Conservation (phyloP, 2,888 invertebrate species). For the Cheilosia grossa region DNA sequence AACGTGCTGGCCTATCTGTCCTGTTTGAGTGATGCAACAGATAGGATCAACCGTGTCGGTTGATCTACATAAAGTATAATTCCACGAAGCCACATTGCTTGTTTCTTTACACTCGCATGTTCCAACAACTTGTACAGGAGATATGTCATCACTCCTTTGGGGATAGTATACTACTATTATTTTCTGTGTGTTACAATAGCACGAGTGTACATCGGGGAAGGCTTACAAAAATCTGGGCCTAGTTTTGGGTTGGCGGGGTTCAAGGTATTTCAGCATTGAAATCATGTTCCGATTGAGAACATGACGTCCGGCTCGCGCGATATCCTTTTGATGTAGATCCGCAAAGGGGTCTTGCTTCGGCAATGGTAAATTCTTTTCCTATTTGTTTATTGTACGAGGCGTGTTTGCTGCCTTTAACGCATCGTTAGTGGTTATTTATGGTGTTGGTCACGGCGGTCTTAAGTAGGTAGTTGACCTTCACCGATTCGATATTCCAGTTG, state of each 20-base stretch:
- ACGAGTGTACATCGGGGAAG: constrained; percentile 4
- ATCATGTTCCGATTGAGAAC: constrained; percentile 50
- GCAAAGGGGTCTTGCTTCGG: background rate
- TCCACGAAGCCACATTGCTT: constrained; percentile 45
- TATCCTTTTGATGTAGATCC: constrained; percentile 54
- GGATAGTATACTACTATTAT: constrained; percentile 13
- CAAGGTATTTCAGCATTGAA: constrained; percentile 5
- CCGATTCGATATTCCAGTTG: too few species aligned
- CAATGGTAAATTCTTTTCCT: background rate
- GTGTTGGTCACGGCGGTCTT: too few species aligned
- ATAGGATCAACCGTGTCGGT: constrained; percentile 60
- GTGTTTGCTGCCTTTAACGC: too few species aligned
- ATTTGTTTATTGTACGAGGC: background rate
- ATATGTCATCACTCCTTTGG: constrained; percentile 66
- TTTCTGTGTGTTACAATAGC: constrained; percentile 40
- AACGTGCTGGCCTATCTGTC: constrained; percentile 44
- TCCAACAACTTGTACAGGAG: constrained; percentile 47
- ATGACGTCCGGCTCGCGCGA: constrained; percentile 60
- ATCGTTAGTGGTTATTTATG: too few species aligned
- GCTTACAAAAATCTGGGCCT: constrained; percentile 8
- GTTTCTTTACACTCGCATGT: constrained; percentile 3
- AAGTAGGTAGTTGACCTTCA: too few species aligned
- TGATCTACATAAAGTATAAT: constrained; percentile 45
- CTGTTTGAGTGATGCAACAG: constrained; percentile 58
- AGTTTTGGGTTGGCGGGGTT: constrained; percentile 21